Percentiles rank a stretch among this genome's conserved stretches.
Evolutionary conservation across 2,797 vertebrate genomes (phyloP).

Genomic region (Cryptoprocta ferox): DNA sequence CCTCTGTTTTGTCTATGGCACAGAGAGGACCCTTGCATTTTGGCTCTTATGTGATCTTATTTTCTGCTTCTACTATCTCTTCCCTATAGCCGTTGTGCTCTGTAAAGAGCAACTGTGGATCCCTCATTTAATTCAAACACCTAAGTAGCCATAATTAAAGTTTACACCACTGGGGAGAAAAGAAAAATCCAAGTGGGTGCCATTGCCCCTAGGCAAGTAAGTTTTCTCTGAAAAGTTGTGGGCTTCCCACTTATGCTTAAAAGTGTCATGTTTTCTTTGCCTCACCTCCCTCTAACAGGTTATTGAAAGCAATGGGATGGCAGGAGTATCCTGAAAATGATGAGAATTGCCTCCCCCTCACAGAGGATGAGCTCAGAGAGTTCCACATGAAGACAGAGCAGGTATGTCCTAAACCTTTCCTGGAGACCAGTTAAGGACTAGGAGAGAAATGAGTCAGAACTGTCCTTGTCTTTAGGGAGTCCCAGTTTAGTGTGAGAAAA

Average conservation of each 20-base stretch:
- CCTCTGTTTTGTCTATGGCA: background rate
- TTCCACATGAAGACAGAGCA: constrained; percentile 98
- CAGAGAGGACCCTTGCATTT: background rate
- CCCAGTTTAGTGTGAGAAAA: background rate
- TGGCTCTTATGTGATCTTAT: background rate
- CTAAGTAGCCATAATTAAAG: constrained; percentile 1
- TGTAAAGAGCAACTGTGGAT: background rate
- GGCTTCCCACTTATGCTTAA: background rate
- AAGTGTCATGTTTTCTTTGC: background rate
- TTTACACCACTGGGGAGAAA: background rate
- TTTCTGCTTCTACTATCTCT: background rate
- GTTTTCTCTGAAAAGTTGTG: background rate
- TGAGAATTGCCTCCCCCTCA: constrained; percentile 98
- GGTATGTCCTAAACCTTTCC: constrained; percentile 85
- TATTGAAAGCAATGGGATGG: constrained; percentile 99
- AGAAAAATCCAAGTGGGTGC: background rate
- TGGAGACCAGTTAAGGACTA: background rate
- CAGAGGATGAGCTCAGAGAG: constrained; percentile 98
- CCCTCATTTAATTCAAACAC: background rate
- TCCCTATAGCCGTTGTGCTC: background rate
- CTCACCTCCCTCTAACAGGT: constrained; percentile 85
- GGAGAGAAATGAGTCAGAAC: background rate
- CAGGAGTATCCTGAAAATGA: constrained; percentile 99
- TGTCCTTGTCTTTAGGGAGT: background rate
- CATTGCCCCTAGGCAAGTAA: background rate